Evolutionary conservation across 1,140 invertebrate species (phyloP).

Genomic region (Euwallacea fornicatus): DNA sequence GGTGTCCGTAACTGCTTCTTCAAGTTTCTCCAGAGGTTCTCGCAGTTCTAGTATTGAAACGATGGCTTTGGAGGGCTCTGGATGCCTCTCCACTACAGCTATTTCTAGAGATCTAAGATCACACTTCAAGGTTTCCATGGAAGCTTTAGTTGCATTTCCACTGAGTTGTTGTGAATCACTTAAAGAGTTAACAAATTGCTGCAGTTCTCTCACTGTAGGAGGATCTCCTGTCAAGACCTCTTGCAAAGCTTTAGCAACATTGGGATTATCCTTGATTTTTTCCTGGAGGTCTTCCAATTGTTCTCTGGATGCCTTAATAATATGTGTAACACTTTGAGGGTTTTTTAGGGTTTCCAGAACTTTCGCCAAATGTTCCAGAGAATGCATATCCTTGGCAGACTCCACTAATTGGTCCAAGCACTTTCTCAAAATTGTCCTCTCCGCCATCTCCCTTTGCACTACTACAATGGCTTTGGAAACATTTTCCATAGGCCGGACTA

Average conservation of each 20-base stretch:
- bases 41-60: slow-evolving; percentile 36
- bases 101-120: slow-evolving; percentile 30
- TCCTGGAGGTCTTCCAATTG: slow-evolving; percentile 1
- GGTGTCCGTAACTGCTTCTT: slow-evolving; percentile 31
- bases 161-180: neutral
- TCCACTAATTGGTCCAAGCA: slow-evolving; percentile 20
- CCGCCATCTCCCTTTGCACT: slow-evolving; percentile 40
- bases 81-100: slow-evolving; percentile 27
- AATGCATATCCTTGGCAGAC: neutral
- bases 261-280: neutral
- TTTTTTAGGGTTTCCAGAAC: slow-evolving; percentile 7
- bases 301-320: slow-evolving; percentile 1
- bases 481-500: slow-evolving; percentile 44
- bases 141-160: slow-evolving; percentile 1
- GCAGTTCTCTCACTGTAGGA: neutral
- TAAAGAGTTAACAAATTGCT: neutral
- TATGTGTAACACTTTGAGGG: slow-evolving; percentile 10
- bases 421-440: slow-evolving; percentile 30
- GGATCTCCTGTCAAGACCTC: neutral
- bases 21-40: slow-evolving; percentile 34
- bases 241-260: neutral
- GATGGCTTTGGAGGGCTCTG: slow-evolving; percentile 30
- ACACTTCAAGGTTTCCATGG: slow-evolving; percentile 19
- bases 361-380: neutral
- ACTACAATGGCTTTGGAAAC: slow-evolving; percentile 44